Base-by-base conservation (phyloP, 2,888 invertebrate genomes). In the Rhabditophanes sp. region DNA sequence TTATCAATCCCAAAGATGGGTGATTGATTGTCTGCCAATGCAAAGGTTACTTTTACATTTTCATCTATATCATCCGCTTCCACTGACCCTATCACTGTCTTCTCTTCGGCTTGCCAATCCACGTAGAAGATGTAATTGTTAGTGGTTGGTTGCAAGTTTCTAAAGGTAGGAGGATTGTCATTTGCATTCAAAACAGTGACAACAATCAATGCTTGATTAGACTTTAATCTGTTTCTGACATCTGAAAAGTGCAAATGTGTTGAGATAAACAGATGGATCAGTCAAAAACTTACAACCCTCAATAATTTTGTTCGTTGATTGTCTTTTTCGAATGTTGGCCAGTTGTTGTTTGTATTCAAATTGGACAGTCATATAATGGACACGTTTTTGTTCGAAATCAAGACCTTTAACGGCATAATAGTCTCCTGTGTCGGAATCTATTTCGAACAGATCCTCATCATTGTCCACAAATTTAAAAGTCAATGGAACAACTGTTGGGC, bases 181-280 rank as follows among this genome's bases (percentile, higher is more conserved):
- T 61, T 62, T n/a, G 50, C 50, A 29, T 60, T 58, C 3, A 52
- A 25, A 3, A 60, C 54, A 6, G 41, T 36, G 4, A 60, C 45
- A 3, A 57, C 45, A 3, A 60, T 49, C 3, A 62, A 38, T 1
- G 56, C 40, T 33, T 60, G 61, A 36, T 45, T 50, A 4, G 42
- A n/a, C 4, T 41, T 30, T 5, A 60, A 42, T 29, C 42, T 55
- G 12, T 47, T 39, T 25, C 47, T 38, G 11, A 49, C 42, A 30
- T 47, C 59, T 58, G 37, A 25, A 54, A 44, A 8, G 15, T 11
- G 22, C 6, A 12, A 14, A 29, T 12, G 19, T 15, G 18, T 20
- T 25, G 15, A 8, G 15, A 18, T 24, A 29, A n/a, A 19, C 25
- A 8, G 22, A n/a, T n/a, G n/a, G n/a, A n/a, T n/a, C n/a, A n/a